Conservation (phyloP, 2,888 invertebrate species). For the Drosophila subsilvestris region DNA sequence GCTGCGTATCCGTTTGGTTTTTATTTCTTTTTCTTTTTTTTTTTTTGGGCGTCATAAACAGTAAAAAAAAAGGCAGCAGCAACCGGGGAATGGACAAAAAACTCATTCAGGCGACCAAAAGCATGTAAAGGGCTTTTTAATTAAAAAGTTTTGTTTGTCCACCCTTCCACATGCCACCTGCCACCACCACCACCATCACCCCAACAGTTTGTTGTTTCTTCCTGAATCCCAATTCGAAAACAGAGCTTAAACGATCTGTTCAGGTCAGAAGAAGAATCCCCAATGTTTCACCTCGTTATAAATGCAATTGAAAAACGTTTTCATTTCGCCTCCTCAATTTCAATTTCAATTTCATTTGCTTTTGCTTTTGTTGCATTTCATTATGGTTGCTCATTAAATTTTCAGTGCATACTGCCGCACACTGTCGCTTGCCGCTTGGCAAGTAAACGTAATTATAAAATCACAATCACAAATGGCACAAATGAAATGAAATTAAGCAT, state of each 20-base stretch:
- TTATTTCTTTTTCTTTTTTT: conserved; percentile 46
- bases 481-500: conserved; percentile 49
- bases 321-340: conserved; percentile 14
- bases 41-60: conserved; percentile 34
- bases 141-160: conserved; percentile 75
- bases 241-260: conserved; percentile 32
- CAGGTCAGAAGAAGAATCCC: neutral
- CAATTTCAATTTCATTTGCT: conserved; percentile 23
- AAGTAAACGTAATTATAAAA: conserved; percentile 52
- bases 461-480: conserved; percentile 44
- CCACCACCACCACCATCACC: neutral
- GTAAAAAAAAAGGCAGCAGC: neutral
- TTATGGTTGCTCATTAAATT: conserved; percentile 55
- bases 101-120: conserved; percentile 55
- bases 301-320: conserved; percentile 18
- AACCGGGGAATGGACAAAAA: neutral
- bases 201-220: conserved; percentile 20
- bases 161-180: neutral
- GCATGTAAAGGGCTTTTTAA: conserved; percentile 75
- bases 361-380: conserved; percentile 23
- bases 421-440: neutral
- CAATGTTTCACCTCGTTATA: neutral
- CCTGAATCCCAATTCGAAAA: conserved; percentile 50
- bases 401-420: conserved; percentile 34
- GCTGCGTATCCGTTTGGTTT: conserved; percentile 43